Base-by-base conservation (phyloP, 2,797 vertebrate species). In the Macropodus opercularis region DNA sequence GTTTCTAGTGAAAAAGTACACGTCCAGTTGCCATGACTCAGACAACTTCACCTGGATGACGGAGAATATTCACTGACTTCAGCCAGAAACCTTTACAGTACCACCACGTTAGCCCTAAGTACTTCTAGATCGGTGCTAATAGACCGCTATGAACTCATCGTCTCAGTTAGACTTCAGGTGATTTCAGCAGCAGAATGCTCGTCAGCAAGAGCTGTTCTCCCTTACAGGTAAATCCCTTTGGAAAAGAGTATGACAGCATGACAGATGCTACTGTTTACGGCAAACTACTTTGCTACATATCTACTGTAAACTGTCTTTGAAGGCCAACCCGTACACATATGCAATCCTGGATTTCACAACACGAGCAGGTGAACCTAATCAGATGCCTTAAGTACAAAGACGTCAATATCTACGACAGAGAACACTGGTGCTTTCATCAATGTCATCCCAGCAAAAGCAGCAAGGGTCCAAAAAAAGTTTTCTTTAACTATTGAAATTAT, bases 241-340 rank as follows among this genome's bases (percentile, higher is more conserved):
- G 52, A 86, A 84, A 87, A 87, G 85, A 90, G 87, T 89, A 89
- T 86, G 90, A 88, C 86, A 85, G 89, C 89, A 85, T 74, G 38
- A 39, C 31, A 65, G 50, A 68, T 24, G 55, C 49, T 63, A 75
- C 40, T 60, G 60, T 70, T 76, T 39, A 52, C 55, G 41, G 35
- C 50, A 59, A 61, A 57, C 69, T 70, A 72, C 60, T 81, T 49
- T 50, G 51, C 50, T 81, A 73, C 83, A 86, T 87, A 87, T 85
- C 80, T 61, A 56, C 71, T 70, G 70, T 73, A 48, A 66, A 44
- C 3, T 68, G 79, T 79, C 64, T 72, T 51, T 50, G 35, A 69
- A 71, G 71, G 77, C 70, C 70, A 80, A 80, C 70, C 72, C 60
- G 54, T 71, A 67, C 58, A 84, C 85, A 82, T 92, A 92, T 92